These are phyloP conservation scores for Diadophis punctatus DNA, from an alignment of 2,113 vertebrate genomes.

Conservation along the genomic window DNA sequence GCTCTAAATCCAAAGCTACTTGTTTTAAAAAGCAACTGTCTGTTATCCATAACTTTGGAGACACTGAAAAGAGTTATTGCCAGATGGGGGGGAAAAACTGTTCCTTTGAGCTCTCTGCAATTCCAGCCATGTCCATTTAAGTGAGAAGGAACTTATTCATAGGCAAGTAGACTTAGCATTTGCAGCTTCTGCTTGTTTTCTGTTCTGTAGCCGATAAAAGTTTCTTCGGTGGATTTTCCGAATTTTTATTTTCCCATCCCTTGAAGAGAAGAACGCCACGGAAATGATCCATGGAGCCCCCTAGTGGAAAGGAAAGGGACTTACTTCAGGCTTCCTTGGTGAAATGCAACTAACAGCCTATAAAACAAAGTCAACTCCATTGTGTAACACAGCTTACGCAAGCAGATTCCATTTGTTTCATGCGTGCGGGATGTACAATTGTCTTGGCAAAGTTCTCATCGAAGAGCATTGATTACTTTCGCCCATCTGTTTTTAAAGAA, in stretches of 20 bases:
- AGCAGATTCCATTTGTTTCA: not conserved
- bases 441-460: not conserved
- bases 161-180: not conserved
- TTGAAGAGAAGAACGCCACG: not conserved
- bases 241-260: rapidly evolving
- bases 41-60: not conserved
- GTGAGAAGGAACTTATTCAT: not conserved
- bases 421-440: not conserved
- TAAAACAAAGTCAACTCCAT: not conserved
- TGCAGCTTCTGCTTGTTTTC: not conserved
- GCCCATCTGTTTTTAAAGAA: not conserved
- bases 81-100: rapidly evolving
- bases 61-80: not conserved
- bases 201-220: not conserved
- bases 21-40: not conserved
- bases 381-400: not conserved
- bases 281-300: not conserved
- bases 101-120: not conserved
- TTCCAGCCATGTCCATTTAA: not conserved
- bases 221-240: not conserved
- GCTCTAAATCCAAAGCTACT: not conserved
- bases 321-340: not conserved
- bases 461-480: not conserved
- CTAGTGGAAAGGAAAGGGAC: constrained; percentile 38
- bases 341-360: not conserved